Conservation (phyloP, 1,140 invertebrate genomes). For the Leptinotarsa texana region DNA sequence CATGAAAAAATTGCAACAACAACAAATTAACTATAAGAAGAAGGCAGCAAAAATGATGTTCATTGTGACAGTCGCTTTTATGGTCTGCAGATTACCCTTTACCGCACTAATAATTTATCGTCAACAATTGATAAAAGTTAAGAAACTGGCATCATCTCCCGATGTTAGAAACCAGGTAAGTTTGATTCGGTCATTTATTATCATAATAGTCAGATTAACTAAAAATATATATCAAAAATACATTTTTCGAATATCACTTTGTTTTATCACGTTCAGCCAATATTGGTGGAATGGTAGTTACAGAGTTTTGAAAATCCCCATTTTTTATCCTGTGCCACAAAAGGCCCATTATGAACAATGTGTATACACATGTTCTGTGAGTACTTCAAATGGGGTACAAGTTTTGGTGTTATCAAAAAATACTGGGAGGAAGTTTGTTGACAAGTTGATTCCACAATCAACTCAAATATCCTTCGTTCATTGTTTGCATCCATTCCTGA, state of each 20-base stretch:
- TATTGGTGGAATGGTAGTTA: slow-evolving; percentile 35
- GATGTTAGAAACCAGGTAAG: slow-evolving; percentile 53
- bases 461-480: slow-evolving; percentile 84
- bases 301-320: slow-evolving; percentile 44
- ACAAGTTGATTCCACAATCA: slow-evolving; percentile 79
- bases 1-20: slow-evolving; percentile 59
- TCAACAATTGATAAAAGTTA: slow-evolving; percentile 57
- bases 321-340: slow-evolving; percentile 43
- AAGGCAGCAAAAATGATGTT: slow-evolving; percentile 72
- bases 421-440: slow-evolving; percentile 76
- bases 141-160: slow-evolving; percentile 15
- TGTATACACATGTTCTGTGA: slow-evolving; percentile 46
- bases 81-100: slow-evolving; percentile 70
- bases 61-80: slow-evolving; percentile 68
- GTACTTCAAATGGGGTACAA: slow-evolving; percentile 50
- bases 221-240: not conserved
- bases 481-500: slow-evolving; percentile 66
- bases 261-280: slow-evolving; percentile 10
- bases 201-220: not conserved
- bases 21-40: slow-evolving; percentile 64
- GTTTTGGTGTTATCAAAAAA: slow-evolving; percentile 91
- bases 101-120: slow-evolving; percentile 68
- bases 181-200: slow-evolving; percentile 4
- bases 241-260: not conserved
- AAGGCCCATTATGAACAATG: slow-evolving; percentile 51